phyloP scores from a whole-genome alignment of 1,140 invertebrate genomes.

The Drosophila navojoa region DNA sequence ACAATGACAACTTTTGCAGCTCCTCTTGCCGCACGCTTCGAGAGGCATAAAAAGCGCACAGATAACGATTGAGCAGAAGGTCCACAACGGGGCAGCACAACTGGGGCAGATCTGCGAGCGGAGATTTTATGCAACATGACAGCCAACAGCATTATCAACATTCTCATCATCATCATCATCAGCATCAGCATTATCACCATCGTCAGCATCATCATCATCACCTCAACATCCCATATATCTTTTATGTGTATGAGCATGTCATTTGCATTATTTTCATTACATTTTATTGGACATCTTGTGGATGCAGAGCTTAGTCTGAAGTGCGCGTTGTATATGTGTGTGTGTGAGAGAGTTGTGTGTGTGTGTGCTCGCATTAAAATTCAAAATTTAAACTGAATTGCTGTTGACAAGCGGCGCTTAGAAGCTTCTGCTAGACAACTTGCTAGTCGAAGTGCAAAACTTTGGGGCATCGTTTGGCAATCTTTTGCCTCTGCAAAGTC shows the following conservation, averaged over 20 bases:
- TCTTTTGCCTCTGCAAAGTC: constrained; percentile 69
- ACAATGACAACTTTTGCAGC: constrained; percentile 65
- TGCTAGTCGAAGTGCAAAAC: constrained; percentile 30
- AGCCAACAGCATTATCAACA: constrained; percentile 29
- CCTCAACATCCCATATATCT: constrained; percentile 27
- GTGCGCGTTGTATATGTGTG: not conserved
- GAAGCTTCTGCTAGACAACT: constrained; percentile 28
- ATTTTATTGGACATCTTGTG: constrained; percentile 47
- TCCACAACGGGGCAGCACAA: constrained; percentile 1
- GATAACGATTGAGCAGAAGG: constrained; percentile 50
- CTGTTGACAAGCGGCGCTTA: constrained; percentile 22
- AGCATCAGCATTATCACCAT: constrained; percentile 10
- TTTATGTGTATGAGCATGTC: constrained; percentile 55
- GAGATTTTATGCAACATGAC: constrained; percentile 68
- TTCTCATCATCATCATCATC: constrained; percentile 1
- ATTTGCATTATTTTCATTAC: constrained; percentile 77
- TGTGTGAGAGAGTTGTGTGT: constrained; percentile 1
- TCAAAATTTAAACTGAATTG: constrained; percentile 36
- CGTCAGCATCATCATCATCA: constrained; percentile 30
- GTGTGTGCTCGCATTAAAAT: constrained; percentile 36
- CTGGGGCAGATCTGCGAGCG: not conserved
- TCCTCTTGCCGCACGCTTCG: too few species aligned
- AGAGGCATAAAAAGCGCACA: constrained; percentile 59
- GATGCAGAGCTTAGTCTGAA: constrained; percentile 2
- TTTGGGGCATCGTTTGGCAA: constrained; percentile 39